phyloP scores from a whole-genome alignment of 2,888 invertebrate species.

The Endomychus coccineus region DNA sequence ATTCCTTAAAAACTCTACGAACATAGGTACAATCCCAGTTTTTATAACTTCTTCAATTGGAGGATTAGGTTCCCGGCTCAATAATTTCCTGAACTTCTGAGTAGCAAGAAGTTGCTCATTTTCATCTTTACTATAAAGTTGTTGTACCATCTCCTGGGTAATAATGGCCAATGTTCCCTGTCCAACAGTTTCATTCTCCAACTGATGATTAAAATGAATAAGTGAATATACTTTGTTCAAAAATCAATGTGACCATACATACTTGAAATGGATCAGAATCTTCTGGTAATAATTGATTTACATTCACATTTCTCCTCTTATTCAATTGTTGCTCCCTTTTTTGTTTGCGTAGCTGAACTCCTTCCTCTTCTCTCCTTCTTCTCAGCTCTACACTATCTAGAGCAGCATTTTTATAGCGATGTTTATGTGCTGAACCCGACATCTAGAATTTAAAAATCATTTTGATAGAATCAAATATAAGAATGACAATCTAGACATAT shows the following conservation, averaged over 20 bases:
- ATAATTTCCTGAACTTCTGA: constrained; percentile 86
- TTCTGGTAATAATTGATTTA: constrained; percentile 37
- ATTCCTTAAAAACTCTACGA: constrained; percentile 84
- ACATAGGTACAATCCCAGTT: constrained; percentile 88
- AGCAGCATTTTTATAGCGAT: constrained; percentile 90
- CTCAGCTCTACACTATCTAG: constrained; percentile 88
- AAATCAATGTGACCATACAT: no score
- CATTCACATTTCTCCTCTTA: constrained; percentile 79
- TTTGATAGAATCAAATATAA: no score
- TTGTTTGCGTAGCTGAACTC: constrained; percentile 90
- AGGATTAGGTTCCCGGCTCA: constrained; percentile 93
- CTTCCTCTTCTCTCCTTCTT: constrained; percentile 89
- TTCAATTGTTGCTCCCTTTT: constrained; percentile 92
- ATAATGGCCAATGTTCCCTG: no score
- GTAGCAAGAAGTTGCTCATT: constrained; percentile 80
- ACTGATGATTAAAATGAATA: no score
- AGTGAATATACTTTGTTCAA: no score
- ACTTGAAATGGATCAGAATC: constrained; percentile 34
- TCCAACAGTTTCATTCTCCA: no score
- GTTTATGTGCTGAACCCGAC: constrained; percentile 77
- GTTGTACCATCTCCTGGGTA: constrained; percentile 76
- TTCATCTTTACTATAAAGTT: constrained; percentile 67
- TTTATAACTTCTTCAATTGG: constrained; percentile 95
- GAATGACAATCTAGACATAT: no score
- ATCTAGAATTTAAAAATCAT: no score